Conservation (phyloP, 2,797 vertebrate genomes). For the Enteromius trimaculatus region DNA sequence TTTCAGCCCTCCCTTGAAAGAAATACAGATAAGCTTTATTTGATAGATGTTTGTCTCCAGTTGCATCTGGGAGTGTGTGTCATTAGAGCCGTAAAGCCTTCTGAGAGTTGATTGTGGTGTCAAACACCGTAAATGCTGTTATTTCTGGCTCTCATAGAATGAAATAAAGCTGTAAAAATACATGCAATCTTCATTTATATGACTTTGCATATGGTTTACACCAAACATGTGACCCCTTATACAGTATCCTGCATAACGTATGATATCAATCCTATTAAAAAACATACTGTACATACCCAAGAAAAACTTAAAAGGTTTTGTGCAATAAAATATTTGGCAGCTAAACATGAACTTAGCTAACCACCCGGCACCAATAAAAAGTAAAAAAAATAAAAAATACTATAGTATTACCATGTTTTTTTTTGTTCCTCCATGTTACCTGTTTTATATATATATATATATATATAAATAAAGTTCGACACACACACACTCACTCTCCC, state of each 20-base stretch:
- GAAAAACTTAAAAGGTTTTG: background rate
- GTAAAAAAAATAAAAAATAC: background rate
- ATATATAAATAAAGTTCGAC: background rate
- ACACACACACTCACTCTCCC: background rate
- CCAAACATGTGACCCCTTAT: background rate
- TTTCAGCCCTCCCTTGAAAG: background rate
- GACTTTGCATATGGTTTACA: constrained; percentile 16
- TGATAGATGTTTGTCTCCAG: background rate
- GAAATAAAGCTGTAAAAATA: constrained; percentile 19
- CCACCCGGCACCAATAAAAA: background rate
- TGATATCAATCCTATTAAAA: background rate
- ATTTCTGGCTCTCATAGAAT: background rate
- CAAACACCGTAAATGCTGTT: background rate
- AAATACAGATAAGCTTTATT: background rate
- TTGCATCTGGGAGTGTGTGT: background rate
- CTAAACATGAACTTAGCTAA: background rate
- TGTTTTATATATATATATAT: background rate
- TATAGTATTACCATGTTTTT: background rate
- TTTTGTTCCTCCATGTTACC: background rate
- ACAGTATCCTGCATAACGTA: background rate
- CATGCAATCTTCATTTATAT: background rate
- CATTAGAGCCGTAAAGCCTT: background rate
- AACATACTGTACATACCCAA: background rate
- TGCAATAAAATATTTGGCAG: background rate
- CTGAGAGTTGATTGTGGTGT: constrained; percentile 13